Base-by-base conservation (phyloP, 2,797 vertebrate species). In the Pseudochirops cupreus region DNA sequence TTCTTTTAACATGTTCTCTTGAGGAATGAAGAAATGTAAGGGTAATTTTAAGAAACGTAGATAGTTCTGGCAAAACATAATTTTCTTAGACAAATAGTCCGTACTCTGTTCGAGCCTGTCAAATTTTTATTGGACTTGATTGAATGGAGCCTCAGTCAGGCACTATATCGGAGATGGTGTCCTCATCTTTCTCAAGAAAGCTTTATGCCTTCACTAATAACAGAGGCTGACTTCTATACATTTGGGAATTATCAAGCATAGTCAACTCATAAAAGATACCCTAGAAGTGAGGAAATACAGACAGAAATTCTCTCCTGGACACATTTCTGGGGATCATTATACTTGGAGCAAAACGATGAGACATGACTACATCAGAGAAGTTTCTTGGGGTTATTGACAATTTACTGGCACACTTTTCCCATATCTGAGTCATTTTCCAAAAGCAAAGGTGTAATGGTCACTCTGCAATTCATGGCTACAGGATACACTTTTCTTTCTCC, bases 1-100 rank as follows among this genome's bases (percentile, higher is more conserved):
- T 5, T 94, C 93, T 95, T 29, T 67, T 58, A 96, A 92, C 93
- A 95, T 54, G 50, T 90, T 93, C 92, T 95, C 56, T 92, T 93
- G 87, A 96, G 82, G 29, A 53, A 29, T 58, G 18, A 91, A 93
- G 94, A 59, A 93, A 96, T 10, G 5, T n/a, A 57, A 18, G 57
- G 4, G n/a, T 26, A 91, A 94, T 18, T 91, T 96, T 74, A 96
- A 97, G 94, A 96, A 97, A 96, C 94, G 96, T 31, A 89, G 89
- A 95, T n/a, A 52, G 56, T 55, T 28, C 6, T 53, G 31, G 59
- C 90, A 52, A 96, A 93, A 96, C 62, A 93, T 50, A 96, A 95
- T 52, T 55, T 62, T 93, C 94, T 92, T 94, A 94, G 94, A 28
- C 95, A 95, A 91, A 91, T 93, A 97, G 56, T 67, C 91, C 58